phyloP scores from a whole-genome alignment of 2,113 vertebrate species.

The Herpailurus yagouaroundi region DNA sequence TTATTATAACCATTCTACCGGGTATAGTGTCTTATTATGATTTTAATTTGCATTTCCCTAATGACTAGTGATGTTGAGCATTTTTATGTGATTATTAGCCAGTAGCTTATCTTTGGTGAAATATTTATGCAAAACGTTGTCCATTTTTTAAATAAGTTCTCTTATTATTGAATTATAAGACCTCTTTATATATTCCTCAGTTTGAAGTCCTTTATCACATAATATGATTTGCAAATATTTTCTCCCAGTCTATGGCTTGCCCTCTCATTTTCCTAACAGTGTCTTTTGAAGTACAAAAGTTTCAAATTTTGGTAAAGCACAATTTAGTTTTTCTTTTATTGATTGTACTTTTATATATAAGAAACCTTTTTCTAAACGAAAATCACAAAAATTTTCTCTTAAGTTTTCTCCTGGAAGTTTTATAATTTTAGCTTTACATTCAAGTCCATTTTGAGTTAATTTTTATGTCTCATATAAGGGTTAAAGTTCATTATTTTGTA shows the following conservation, averaged over 20 bases:
- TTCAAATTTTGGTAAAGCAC: neutral
- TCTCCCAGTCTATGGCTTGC: neutral
- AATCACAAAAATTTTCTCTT: neutral
- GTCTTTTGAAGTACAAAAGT: neutral
- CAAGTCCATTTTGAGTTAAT: slow-evolving; percentile 16
- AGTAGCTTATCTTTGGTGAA: neutral
- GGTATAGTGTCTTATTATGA: neutral
- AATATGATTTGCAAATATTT: neutral
- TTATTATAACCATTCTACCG: neutral
- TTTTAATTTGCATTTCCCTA: slow-evolving; percentile 28
- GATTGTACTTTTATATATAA: neutral
- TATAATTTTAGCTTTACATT: neutral
- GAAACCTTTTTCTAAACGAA: neutral
- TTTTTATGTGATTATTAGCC: neutral
- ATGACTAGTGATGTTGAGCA: neutral
- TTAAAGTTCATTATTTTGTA: neutral
- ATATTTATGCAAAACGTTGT: neutral
- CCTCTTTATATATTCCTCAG: neutral
- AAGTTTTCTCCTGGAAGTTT: neutral
- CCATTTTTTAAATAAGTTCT: neutral
- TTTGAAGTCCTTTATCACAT: slow-evolving; percentile 14
- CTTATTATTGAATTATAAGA: slow-evolving; percentile 3
- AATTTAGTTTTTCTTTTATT: neutral
- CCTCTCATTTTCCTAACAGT: slow-evolving; percentile 5
- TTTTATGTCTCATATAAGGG: neutral